phyloP scores from a whole-genome alignment of 1,140 invertebrate genomes.

The Drosophila subobscura region DNA sequence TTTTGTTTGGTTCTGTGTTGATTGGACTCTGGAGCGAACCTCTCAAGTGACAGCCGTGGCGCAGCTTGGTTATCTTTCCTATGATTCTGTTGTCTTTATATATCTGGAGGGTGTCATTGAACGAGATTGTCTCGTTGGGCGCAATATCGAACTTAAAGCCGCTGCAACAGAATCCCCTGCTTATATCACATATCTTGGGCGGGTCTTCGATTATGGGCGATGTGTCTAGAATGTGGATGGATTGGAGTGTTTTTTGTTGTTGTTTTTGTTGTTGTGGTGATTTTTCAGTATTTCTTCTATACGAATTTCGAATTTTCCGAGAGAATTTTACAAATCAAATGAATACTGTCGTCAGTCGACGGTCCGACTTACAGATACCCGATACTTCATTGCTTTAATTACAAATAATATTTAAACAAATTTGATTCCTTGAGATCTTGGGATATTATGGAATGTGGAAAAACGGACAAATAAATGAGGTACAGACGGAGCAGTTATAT shows the following conservation, averaged over 20 bases:
- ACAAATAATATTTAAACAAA: too few relatives aligned
- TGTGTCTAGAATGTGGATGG: conserved; percentile 81
- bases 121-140: conserved; percentile 77
- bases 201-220: conserved; percentile 76
- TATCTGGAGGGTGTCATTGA: conserved; percentile 75
- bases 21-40: conserved; percentile 66
- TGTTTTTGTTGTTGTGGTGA: conserved; percentile 38
- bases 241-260: conserved; percentile 54
- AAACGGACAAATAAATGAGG: too few relatives aligned
- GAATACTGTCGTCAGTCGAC: too few relatives aligned
- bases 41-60: conserved; percentile 70
- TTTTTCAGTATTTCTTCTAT: conserved; percentile 27
- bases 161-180: conserved; percentile 71
- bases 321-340: too few relatives aligned
- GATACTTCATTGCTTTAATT: too few relatives aligned
- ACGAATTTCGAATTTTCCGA: conserved; percentile 6
- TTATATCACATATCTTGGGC: conserved; percentile 71
- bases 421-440: too few relatives aligned
- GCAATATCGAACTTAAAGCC: conserved; percentile 77
- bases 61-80: conserved; percentile 81
- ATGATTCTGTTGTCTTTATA: conserved; percentile 72
- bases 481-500: too few relatives aligned
- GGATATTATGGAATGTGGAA: too few relatives aligned
- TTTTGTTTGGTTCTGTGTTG: conserved; percentile 32
- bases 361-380: too few relatives aligned